These are phyloP conservation scores for Microcebus lehilahytsara DNA, from an alignment of 2,113 vertebrate genomes.

Conservation along the genomic window DNA sequence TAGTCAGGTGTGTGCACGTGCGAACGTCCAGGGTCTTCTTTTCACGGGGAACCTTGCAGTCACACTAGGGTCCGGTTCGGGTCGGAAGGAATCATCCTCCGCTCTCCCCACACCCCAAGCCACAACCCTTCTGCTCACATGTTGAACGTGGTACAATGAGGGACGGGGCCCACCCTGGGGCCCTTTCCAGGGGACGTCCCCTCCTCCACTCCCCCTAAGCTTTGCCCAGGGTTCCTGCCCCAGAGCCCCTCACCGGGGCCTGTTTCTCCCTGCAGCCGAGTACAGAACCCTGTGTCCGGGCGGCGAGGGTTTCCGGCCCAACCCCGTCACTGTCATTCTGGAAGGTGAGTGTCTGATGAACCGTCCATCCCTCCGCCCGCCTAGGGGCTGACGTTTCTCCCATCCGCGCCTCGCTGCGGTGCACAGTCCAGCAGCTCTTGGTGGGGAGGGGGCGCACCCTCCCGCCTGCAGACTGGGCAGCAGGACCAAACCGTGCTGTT, in stretches of 20 bases:
- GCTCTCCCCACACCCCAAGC: background rate
- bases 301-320: slow-evolving; percentile 94
- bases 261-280: slow-evolving; percentile 86
- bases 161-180: background rate
- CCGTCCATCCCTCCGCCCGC: fast-evolving
- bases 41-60: background rate
- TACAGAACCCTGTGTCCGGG: slow-evolving; percentile 96
- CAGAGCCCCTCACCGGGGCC: background rate
- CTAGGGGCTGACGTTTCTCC: background rate
- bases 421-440: too few relatives aligned
- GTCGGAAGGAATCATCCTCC: background rate
- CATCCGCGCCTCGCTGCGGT: fast-evolving
- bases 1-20: background rate
- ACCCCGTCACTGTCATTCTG: slow-evolving; percentile 94
- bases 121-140: background rate
- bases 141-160: background rate
- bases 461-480: background rate
- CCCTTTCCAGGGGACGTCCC: background rate
- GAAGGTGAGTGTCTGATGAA: slow-evolving; percentile 86
- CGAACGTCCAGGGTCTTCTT: background rate
- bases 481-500: background rate
- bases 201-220: fast-evolving
- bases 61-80: background rate
- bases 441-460: background rate
- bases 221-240: background rate